A percentile compares a stretch with the other conserved stretches of the same genome.
phyloP scores from a whole-genome alignment of 2,797 vertebrate species.

The Oreortyx pictus region DNA sequence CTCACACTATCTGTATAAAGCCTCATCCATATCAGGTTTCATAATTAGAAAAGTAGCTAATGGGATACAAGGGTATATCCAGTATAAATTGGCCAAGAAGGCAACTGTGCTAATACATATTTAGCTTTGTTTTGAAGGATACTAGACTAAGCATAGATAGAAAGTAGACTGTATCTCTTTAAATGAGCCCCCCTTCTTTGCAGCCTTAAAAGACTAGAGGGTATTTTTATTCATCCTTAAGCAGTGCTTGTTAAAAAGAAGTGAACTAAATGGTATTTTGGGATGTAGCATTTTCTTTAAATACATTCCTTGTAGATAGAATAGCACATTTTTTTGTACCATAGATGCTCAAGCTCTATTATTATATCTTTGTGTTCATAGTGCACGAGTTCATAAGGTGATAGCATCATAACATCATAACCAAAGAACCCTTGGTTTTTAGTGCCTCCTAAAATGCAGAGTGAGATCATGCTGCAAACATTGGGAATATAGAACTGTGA shows the following conservation, averaged over 20 bases:
- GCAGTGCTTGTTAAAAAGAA: constrained; percentile 40
- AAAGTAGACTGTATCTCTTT: constrained; percentile 25
- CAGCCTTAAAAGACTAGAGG: constrained; percentile 29
- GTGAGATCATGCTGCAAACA: background rate
- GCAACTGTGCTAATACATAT: background rate
- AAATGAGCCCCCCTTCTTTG: constrained; percentile 20
- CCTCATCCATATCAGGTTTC: background rate
- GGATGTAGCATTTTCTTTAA: constrained; percentile 48
- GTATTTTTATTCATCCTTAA: constrained; percentile 57
- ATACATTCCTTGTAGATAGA: constrained; percentile 33
- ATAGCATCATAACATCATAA: background rate
- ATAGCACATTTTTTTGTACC: background rate
- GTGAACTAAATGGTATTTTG: constrained; percentile 46
- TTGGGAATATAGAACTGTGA: background rate
- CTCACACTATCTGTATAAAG: background rate
- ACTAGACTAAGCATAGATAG: background rate
- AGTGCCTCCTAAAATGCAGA: background rate
- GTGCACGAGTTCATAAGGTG: background rate
- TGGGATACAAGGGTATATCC: background rate
- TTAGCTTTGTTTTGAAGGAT: constrained; percentile 18
- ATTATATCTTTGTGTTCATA: background rate
- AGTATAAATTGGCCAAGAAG: background rate
- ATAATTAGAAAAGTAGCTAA: background rate
- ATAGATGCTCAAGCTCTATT: background rate
- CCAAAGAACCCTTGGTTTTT: constrained; percentile 2